Percentiles rank a stretch among this genome's conserved stretches.
phyloP scores from a whole-genome alignment of 2,888 invertebrate genomes.

The Dicyrtoma fusca region DNA sequence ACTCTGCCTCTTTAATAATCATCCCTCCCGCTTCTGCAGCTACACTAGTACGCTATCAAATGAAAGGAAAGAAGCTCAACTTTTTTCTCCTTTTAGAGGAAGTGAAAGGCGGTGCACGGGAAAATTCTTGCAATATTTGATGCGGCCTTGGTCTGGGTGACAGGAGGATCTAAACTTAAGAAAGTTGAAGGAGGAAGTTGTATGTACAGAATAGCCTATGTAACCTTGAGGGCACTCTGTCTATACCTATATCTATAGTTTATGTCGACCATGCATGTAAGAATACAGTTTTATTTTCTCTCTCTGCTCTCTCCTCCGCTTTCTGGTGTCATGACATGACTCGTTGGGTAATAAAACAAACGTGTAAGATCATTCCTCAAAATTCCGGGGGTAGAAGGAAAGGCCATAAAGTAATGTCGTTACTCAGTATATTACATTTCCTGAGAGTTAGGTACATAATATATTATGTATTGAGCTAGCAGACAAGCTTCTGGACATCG shows the following conservation, averaged over 20 bases:
- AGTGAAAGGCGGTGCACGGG: too few relatives aligned
- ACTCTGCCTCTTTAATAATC: neutral
- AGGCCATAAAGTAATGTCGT: slow-evolving; percentile 24
- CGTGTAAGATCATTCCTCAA: slow-evolving; percentile 19
- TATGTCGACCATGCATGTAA: too few relatives aligned
- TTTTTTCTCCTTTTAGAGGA: neutral
- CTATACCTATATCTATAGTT: too few relatives aligned
- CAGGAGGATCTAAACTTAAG: neutral
- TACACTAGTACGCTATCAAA: too few relatives aligned
- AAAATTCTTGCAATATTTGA: too few relatives aligned
- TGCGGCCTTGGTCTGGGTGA: too few relatives aligned
- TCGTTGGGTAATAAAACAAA: slow-evolving; percentile 23
- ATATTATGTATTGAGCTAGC: too few relatives aligned
- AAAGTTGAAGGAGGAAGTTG: neutral
- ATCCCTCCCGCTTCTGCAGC: neutral
- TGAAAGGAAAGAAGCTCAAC: neutral
- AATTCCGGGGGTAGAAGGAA: slow-evolving; percentile 7
- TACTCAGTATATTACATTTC: slow-evolving; percentile 17
- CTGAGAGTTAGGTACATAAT: neutral
- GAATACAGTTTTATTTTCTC: neutral
- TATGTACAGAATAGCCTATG: neutral
- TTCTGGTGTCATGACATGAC: neutral
- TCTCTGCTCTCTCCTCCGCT: neutral
- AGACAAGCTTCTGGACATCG: too few relatives aligned
- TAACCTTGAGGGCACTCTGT: too few relatives aligned